A percentile compares a stretch with the other conserved stretches of the same genome.
phyloP scores from a whole-genome alignment of 2,113 vertebrate genomes.

The Turnix velox region DNA sequence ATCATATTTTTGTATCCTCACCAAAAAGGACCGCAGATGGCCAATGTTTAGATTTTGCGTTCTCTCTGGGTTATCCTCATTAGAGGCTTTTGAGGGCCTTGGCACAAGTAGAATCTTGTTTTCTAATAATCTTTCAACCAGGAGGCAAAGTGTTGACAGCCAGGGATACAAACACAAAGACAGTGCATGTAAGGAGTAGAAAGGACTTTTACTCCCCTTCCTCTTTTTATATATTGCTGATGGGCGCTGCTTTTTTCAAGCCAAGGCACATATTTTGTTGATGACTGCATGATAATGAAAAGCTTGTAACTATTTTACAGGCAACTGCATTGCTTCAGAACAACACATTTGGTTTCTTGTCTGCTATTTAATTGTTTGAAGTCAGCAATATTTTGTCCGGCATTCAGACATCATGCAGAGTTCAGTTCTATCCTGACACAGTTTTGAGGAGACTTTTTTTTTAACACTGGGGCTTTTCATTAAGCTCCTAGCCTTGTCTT shows the following conservation, averaged over 20 bases:
- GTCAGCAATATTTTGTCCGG: background rate
- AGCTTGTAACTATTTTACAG: conserved; percentile 19
- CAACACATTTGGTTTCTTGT: conserved; percentile 20
- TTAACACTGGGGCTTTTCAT: background rate
- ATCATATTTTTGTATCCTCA: background rate
- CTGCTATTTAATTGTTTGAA: conserved; percentile 32
- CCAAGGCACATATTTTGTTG: conserved; percentile 7
- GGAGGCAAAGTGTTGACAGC: background rate
- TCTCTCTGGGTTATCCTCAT: background rate
- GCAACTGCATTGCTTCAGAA: background rate
- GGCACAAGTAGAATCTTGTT: background rate
- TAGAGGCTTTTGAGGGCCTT: background rate
- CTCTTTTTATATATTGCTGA: background rate
- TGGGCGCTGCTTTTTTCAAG: background rate
- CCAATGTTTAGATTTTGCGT: background rate
- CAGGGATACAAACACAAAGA: background rate
- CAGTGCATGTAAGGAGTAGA: background rate
- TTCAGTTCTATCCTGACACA: background rate
- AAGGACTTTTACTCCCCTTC: background rate
- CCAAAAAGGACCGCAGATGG: background rate
- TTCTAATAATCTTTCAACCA: background rate
- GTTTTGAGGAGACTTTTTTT: background rate
- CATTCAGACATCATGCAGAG: background rate
- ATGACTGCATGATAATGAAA: background rate
- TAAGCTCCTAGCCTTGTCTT: background rate